Conservation (phyloP, 2,797 vertebrate genomes). For the Pantherophis alleghaniensis region DNA sequence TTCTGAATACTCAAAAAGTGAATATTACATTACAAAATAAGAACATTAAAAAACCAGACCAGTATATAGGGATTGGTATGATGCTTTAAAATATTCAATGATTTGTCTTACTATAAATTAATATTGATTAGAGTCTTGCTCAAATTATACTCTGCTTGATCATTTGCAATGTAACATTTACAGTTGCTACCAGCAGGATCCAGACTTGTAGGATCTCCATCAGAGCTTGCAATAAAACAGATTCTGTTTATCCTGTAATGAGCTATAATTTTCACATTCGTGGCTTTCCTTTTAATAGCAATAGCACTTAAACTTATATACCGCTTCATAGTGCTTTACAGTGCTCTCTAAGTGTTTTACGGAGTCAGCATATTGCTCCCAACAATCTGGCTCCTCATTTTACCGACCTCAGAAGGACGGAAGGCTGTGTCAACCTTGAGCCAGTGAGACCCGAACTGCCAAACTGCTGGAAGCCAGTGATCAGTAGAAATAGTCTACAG, state of each 20-base stretch:
- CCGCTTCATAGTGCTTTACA: no score
- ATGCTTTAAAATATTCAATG: not conserved
- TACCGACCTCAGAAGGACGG: no score
- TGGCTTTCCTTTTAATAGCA: not conserved
- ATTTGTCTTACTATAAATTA: not conserved
- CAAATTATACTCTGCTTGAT: not conserved
- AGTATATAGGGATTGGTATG: not conserved
- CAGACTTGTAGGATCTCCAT: not conserved
- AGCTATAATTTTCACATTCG: not conserved
- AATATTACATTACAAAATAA: not conserved
- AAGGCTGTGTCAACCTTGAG: no score
- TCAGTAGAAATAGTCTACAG: no score
- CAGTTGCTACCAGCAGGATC: not conserved
- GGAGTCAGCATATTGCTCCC: no score
- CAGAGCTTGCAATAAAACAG: not conserved
- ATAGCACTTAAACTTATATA: no score
- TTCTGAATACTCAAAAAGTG: not conserved
- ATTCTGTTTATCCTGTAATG: not conserved
- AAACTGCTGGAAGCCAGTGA: no score
- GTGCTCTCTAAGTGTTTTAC: no score
- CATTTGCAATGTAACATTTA: not conserved
- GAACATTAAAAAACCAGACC: not conserved
- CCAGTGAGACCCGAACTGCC: no score
- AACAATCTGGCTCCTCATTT: no score
- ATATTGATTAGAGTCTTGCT: not conserved